phyloP scores from a whole-genome alignment of 2,797 vertebrate genomes.

The Moxostoma hubbsi region DNA sequence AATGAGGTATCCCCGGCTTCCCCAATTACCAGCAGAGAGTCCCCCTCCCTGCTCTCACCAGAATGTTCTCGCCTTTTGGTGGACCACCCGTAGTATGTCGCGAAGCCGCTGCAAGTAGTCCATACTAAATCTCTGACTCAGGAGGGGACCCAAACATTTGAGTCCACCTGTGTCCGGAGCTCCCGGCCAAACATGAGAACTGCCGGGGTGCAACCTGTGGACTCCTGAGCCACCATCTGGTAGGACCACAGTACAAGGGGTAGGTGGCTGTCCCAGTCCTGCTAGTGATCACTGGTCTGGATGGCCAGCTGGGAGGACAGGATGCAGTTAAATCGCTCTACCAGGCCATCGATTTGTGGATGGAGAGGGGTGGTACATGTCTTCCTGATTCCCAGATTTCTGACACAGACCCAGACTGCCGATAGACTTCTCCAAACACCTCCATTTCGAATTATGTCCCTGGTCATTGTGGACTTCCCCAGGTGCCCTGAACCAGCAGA shows the following conservation, averaged over 20 bases:
- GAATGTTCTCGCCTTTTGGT: not conserved
- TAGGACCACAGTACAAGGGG: too few relatives aligned
- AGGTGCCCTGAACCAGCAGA: not conserved
- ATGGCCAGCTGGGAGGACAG: not conserved
- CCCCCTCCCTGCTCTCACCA: too few relatives aligned
- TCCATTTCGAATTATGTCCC: not conserved
- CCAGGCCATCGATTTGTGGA: not conserved
- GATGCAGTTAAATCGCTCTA: not conserved
- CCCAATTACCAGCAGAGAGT: too few relatives aligned
- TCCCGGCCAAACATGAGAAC: constrained; percentile 22
- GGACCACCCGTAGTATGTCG: not conserved
- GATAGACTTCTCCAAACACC: not conserved
- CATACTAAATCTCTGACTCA: too few relatives aligned
- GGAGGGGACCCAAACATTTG: too few relatives aligned
- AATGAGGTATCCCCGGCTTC: too few relatives aligned
- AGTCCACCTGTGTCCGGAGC: too few relatives aligned
- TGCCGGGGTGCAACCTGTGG: too few relatives aligned
- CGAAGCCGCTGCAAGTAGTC: constrained; percentile 14
- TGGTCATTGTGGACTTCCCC: constrained; percentile 15
- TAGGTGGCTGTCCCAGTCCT: too few relatives aligned
- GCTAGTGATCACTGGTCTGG: too few relatives aligned
- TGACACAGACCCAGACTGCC: not conserved
- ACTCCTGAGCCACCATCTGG: too few relatives aligned
- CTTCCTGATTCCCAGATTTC: not conserved
- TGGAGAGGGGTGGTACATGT: too few relatives aligned